Evolutionary conservation across 1,140 invertebrate species (phyloP).

Genomic region (Sycobia sp.): DNA sequence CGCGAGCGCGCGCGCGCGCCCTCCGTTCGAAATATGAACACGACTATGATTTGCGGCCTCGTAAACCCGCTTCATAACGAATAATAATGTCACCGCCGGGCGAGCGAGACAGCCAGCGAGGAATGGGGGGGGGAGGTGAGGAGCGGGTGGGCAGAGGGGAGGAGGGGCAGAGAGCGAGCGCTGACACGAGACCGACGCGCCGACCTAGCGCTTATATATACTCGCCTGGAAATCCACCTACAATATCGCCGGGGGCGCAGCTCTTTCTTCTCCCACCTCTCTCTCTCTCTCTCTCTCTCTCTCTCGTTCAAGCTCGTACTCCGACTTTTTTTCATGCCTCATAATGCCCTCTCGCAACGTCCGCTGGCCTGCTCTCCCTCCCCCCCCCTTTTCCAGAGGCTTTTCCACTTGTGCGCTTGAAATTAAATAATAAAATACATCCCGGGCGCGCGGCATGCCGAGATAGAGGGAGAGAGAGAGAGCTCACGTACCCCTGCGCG

Average conservation of each 20-base stretch:
- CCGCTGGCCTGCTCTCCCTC: not conserved
- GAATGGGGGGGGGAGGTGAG: too few relatives aligned
- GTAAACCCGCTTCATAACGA: constrained; percentile 64
- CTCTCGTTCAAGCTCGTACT: constrained; percentile 32
- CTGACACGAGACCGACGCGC: too few relatives aligned
- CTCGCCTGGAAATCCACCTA: constrained; percentile 56
- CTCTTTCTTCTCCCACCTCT: too few relatives aligned
- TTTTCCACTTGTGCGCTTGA: constrained; percentile 45
- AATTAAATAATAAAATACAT: constrained; percentile 64
- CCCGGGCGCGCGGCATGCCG: constrained; percentile 24
- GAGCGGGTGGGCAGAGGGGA: too few relatives aligned
- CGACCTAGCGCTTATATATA: not conserved
- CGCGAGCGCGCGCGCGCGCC: not conserved
- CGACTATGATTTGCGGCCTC: constrained; percentile 62
- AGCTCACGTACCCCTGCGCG: too few relatives aligned
- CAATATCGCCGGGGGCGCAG: constrained; percentile 50
- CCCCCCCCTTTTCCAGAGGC: too few relatives aligned
- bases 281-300: constrained; percentile 32
- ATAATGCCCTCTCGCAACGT: constrained; percentile 49
- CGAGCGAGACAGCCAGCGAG: constrained; percentile 12
- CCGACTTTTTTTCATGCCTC: constrained; percentile 53
- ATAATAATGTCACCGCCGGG: constrained; percentile 61
- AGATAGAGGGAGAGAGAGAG: too few relatives aligned
- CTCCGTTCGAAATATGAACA: constrained; percentile 62
- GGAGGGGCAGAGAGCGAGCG: too few relatives aligned